Base-by-base conservation (phyloP, 1,140 invertebrate genomes). In the Drosophila jambulina region DNA sequence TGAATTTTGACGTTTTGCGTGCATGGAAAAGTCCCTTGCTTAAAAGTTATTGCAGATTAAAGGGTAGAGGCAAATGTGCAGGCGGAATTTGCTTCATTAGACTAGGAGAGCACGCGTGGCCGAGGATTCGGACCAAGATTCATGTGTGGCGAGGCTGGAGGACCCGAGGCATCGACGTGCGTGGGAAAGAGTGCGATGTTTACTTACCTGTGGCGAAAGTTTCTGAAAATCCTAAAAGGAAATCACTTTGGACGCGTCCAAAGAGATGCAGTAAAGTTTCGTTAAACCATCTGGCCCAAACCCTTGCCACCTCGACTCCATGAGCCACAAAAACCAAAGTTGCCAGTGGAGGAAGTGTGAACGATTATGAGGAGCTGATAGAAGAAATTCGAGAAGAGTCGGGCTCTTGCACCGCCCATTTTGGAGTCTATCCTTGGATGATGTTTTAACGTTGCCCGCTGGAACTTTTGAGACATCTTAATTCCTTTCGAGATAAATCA, bases 171-270 rank as follows among this genome's bases (percentile, higher is more conserved):
- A 27, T 64, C 62, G 48, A 51, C 51, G 70, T 23, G 78, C 43
- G 48, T 51, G 61, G 48, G 61, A n/a, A 36, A 15, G 23, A 49
- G 70, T 51, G 72, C 65, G 40, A 68, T 84, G 82, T 79, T 88
- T 91, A 90, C 80, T 85, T 84, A 90, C 85, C 85, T 90, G 90
- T 78, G 86, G 71, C 74, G 75, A 90, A 90, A 90, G 75, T 90
- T 90, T 90, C 76, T 75, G 85, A 90, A 90, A 90, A 90, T 90
- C 77, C 85, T 91, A 90, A 90, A 90, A 90, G 85, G 85, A 90
- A 90, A 90, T 90, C 85, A 85, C 86, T 91, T 85, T 90, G 63
- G 85, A 91, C 85, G 85, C 65, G 59, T 69, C 62, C 72, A 81
- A 88, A 90, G 84, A 88, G 79, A 90, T 82, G 48, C 64, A 64